These are phyloP conservation scores for Lampris incognitus DNA, from an alignment of 2,113 vertebrate species.

Conservation along the genomic window DNA sequence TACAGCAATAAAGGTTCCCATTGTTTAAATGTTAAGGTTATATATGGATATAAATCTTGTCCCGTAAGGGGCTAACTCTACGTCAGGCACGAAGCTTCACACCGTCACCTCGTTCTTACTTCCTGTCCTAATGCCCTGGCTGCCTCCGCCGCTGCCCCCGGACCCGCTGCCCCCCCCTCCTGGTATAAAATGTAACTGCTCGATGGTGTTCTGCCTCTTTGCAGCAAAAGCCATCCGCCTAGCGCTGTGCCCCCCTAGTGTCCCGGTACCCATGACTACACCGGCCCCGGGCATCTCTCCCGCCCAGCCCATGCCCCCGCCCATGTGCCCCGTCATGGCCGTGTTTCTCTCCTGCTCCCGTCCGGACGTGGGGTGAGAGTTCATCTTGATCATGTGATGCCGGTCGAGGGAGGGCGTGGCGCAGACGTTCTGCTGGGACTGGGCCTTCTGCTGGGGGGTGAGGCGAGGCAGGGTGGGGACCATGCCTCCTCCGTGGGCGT, in stretches of 20 bases:
- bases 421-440: conserved; percentile 89
- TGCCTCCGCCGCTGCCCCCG: conserved; percentile 76
- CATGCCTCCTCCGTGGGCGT: conserved; percentile 72
- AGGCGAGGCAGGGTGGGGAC: conserved; percentile 82
- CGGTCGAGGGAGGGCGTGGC: conserved; percentile 87
- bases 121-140: conserved; percentile 86
- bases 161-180: conserved; percentile 82
- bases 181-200: conserved; percentile 93
- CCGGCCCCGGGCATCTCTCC: conserved; percentile 78
- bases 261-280: conserved; percentile 87
- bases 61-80: conserved; percentile 61
- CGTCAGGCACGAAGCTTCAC: conserved; percentile 76
- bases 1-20: too few species aligned
- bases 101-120: conserved; percentile 94
- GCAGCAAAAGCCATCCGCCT: conserved; percentile 89
- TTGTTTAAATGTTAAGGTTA: too few species aligned
- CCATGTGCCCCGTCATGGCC: conserved; percentile 75
- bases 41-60: conserved; percentile 1
- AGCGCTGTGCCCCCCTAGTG: conserved; percentile 83
- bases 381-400: conserved; percentile 91
- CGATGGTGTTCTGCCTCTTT: conserved; percentile 91
- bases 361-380: conserved; percentile 87
- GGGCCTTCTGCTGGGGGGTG: conserved; percentile 84
- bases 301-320: conserved; percentile 80
- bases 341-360: conserved; percentile 82